Evolutionary conservation across 1,140 invertebrate species (phyloP).

Genomic region (Scaptomyza graminum): DNA sequence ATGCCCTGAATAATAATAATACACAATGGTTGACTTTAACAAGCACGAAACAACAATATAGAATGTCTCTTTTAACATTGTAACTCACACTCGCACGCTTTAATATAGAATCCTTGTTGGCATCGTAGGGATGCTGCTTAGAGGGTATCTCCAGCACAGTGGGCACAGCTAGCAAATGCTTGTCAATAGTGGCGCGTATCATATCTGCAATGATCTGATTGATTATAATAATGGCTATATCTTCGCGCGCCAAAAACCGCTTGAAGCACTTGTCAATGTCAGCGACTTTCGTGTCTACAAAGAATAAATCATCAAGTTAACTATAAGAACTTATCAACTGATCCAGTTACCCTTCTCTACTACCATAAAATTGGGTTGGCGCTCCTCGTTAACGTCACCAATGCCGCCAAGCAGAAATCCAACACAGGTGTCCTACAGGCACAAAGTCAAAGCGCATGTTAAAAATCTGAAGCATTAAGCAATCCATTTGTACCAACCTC

Average conservation of each 20-base stretch:
- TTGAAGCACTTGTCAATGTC: slow-evolving; percentile 99
- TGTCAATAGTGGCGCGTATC: slow-evolving; percentile 98
- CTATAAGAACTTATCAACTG: neutral
- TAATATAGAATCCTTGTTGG: slow-evolving; percentile 98
- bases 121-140: slow-evolving; percentile 99
- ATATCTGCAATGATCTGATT: slow-evolving; percentile 99
- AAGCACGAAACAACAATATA: neutral
- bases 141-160: slow-evolving; percentile 99
- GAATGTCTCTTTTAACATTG: neutral
- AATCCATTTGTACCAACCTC: slow-evolving; percentile 35
- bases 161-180: slow-evolving; percentile 95
- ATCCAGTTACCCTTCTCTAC: slow-evolving; percentile 95
- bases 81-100: slow-evolving; percentile 92
- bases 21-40: neutral
- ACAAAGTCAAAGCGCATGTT: neutral
- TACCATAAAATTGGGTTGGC: slow-evolving; percentile 98
- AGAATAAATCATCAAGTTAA: slow-evolving; percentile 34
- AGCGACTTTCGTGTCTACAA: slow-evolving; percentile 93
- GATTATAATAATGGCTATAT: slow-evolving; percentile 99
- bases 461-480: neutral
- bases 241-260: slow-evolving; percentile 95
- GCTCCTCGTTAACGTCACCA: slow-evolving; percentile 98
- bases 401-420: slow-evolving; percentile 99
- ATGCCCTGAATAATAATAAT: slow-evolving; percentile 35
- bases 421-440: slow-evolving; percentile 96